phyloP scores from a whole-genome alignment of 2,113 vertebrate species.

The Nesogale talazaci region DNA sequence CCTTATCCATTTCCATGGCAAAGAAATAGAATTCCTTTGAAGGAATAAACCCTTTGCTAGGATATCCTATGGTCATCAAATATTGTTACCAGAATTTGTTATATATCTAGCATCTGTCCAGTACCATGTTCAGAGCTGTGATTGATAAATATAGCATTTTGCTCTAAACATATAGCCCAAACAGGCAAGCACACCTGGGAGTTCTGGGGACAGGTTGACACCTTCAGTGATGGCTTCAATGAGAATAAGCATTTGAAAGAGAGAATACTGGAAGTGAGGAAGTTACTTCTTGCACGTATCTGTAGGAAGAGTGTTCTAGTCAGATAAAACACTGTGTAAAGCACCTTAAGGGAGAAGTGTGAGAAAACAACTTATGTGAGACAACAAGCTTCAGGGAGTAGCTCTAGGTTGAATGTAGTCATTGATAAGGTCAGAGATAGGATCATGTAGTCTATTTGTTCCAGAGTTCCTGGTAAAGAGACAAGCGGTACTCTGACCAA shows the following conservation, averaged over 20 bases:
- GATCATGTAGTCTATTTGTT: background rate
- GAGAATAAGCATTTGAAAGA: background rate
- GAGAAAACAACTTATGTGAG: background rate
- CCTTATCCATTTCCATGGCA: background rate
- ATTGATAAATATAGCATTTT: conserved; percentile 33
- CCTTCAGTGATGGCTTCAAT: background rate
- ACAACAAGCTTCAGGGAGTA: background rate
- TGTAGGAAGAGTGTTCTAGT: background rate
- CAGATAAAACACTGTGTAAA: background rate
- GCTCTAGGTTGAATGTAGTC: background rate
- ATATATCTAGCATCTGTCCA: background rate
- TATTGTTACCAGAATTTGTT: background rate
- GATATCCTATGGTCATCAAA: background rate
- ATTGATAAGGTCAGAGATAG: background rate
- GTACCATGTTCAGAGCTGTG: background rate
- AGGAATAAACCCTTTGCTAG: background rate
- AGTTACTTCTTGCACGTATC: background rate
- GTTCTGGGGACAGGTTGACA: background rate
- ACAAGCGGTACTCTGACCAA: background rate
- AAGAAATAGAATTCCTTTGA: background rate
- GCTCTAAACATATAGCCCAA: background rate
- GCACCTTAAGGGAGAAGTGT: conserved; percentile 23
- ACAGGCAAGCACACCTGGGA: background rate
- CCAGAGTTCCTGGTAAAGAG: background rate
- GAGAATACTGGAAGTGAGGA: background rate